Conservation (phyloP, 2,888 invertebrate genomes). For the Rhynchonema sp. region DNA sequence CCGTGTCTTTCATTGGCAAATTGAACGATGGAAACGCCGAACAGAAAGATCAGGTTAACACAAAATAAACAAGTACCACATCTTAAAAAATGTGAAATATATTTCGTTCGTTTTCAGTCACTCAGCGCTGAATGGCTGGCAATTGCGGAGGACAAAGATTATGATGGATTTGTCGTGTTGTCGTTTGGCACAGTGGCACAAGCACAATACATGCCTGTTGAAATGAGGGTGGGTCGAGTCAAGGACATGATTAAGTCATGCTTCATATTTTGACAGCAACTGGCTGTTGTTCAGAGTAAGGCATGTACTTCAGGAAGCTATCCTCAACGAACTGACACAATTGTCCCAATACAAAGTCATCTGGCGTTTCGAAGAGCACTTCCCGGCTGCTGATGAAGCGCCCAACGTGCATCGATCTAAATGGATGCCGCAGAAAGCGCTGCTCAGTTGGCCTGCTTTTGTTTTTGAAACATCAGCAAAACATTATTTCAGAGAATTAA, state of each 20-base stretch:
- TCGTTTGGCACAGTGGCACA: background rate
- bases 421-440: background rate
- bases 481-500: background rate
- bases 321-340: background rate
- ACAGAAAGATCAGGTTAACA: too few relatives aligned
- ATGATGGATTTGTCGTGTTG: background rate
- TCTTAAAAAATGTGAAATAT: background rate
- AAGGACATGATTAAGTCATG: background rate
- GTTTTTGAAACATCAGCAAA: background rate
- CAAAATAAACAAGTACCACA: too few relatives aligned
- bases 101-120: too few relatives aligned
- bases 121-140: background rate
- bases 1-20: background rate
- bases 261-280: background rate
- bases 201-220: background rate
- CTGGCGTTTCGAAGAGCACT: background rate
- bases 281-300: background rate
- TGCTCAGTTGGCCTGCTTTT: background rate
- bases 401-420: background rate
- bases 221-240: background rate
- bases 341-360: background rate
- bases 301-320: background rate
- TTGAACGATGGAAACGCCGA: background rate
- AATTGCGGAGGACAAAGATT: background rate
- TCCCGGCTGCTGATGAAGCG: background rate